A percentile compares a stretch with the other conserved stretches of the same genome.
Conservation (phyloP, 2,113 vertebrate species). For the Progne subis region DNA sequence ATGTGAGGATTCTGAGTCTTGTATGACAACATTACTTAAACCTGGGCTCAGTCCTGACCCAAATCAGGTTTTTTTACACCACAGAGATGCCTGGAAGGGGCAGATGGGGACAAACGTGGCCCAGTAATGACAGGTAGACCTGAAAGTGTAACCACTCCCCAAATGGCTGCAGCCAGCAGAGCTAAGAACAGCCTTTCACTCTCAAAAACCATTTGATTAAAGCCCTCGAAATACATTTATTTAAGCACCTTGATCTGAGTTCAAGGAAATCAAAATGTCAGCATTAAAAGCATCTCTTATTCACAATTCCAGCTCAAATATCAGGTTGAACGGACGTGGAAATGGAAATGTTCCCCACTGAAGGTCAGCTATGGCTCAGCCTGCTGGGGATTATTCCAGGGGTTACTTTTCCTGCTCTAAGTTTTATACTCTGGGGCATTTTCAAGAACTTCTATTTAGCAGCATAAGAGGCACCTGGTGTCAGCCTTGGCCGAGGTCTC, state of each 20-base stretch:
- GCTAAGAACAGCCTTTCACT: background rate
- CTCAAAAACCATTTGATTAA: background rate
- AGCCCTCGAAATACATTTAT: background rate
- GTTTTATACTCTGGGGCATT: background rate
- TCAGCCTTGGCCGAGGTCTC: background rate
- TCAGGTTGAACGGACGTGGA: background rate
- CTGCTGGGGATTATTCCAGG: background rate
- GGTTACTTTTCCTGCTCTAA: background rate
- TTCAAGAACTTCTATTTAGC: background rate
- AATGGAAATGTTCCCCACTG: background rate
- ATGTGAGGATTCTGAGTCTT: background rate
- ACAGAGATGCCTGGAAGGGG: background rate
- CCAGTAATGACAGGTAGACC: background rate
- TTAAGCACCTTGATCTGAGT: background rate
- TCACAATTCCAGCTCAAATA: background rate
- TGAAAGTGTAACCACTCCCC: background rate
- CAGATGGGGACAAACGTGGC: background rate
- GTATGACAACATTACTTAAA: background rate
- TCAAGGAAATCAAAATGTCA: slow-evolving; percentile 27
- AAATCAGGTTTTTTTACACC: background rate
- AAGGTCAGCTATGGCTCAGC: background rate
- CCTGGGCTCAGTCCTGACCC: background rate
- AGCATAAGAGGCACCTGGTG: background rate
- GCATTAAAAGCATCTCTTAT: background rate
- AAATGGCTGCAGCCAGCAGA: background rate